Evolutionary conservation across 2,888 invertebrate species (phyloP).

Genomic region (Thymelicus lineola): DNA sequence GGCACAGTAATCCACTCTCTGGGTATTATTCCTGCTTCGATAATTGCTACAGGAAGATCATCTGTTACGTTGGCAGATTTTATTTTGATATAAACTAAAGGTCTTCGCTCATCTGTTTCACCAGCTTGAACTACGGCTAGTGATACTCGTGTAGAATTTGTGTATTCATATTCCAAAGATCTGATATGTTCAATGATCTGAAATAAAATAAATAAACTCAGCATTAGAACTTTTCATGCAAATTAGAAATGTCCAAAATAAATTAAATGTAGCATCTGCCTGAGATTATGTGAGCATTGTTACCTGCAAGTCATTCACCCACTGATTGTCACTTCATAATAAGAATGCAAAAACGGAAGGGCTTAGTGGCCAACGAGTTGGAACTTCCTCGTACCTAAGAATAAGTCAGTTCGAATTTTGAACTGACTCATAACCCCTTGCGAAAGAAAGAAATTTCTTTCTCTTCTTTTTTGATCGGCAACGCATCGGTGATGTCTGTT

Average conservation of each 20-base stretch:
- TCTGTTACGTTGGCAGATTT: conserved; percentile 50
- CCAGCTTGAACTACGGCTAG: conserved; percentile 59
- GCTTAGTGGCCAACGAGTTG: too few species aligned
- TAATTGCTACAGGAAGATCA: conserved; percentile 79
- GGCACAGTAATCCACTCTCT: conserved; percentile 91
- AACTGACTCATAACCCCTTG: too few species aligned
- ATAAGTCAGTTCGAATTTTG: too few species aligned
- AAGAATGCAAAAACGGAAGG: too few species aligned
- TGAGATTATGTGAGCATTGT: neutral
- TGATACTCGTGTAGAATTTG: conserved; percentile 47
- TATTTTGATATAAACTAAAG: conserved; percentile 79
- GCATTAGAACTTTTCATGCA: too few species aligned
- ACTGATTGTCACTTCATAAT: too few species aligned
- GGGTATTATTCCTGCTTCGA: conserved; percentile 87
- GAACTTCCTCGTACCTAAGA: too few species aligned
- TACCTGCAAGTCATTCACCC: neutral
- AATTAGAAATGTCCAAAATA: too few species aligned
- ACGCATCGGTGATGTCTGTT: too few species aligned
- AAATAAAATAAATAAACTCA: conserved; percentile 39
- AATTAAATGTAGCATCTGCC: too few species aligned
- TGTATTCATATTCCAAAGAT: conserved; percentile 50
- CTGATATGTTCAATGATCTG: conserved; percentile 64
- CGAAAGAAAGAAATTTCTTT: too few species aligned
- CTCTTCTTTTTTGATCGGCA: too few species aligned
- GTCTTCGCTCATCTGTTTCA: conserved; percentile 58